Evolutionary conservation across 2,888 invertebrate species (phyloP).

Genomic region (Apamea anceps): DNA sequence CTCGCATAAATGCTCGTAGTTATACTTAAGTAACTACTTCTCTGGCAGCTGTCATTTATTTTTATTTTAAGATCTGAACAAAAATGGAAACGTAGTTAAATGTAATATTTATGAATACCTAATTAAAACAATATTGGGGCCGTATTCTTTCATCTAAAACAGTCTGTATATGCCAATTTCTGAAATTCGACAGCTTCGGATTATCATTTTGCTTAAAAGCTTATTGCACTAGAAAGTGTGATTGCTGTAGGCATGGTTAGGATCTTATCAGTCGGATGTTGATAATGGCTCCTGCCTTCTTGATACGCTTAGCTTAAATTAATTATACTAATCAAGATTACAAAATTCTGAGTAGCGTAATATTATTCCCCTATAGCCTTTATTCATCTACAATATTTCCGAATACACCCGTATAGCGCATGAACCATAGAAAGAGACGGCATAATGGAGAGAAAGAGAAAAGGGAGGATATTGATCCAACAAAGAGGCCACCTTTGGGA

Average conservation of each 20-base stretch:
- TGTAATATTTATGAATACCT: background rate
- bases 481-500: slow-evolving; percentile 47
- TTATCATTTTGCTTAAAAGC: background rate
- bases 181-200: background rate
- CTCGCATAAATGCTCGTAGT: background rate
- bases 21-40: too few species aligned
- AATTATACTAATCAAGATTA: background rate
- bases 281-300: too few species aligned
- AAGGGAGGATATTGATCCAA: slow-evolving; percentile 64
- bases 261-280: background rate
- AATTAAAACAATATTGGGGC: background rate
- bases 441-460: slow-evolving; percentile 38
- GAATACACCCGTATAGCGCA: slow-evolving; percentile 38
- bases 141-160: background rate
- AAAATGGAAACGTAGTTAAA: background rate
- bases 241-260: background rate
- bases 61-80: background rate
- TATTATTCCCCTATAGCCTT: background rate
- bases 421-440: slow-evolving; percentile 50
- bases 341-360: background rate
- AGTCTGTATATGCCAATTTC: background rate
- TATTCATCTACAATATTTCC: slow-evolving; percentile 36
- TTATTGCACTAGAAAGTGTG: background rate
- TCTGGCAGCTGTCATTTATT: background rate
- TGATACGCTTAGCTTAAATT: background rate